Evolutionary conservation across 2,888 invertebrate genomes (phyloP), one percentile per base, ranked within the genome.

Genomic region (Aproaerema taeniolella): DNA sequence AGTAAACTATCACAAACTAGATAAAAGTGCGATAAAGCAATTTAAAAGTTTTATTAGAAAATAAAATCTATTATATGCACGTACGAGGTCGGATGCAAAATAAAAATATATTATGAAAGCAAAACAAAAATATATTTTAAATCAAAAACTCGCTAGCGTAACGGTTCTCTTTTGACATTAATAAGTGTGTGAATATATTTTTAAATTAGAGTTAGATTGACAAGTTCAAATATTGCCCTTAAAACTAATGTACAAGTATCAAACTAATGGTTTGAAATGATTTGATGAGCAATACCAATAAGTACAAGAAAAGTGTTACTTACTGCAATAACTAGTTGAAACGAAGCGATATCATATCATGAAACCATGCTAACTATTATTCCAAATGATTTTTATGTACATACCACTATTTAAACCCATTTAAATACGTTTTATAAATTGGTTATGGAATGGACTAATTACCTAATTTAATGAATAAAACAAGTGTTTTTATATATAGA

Each of bases 391-490:
- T 62, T 63, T 58, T 61, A 60, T 62, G 62, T 72, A 70, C 53
- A 8, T 11, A 63, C 50, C 37, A 63, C 61, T 67, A 66, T 71
- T 67, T 71, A 68, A 70, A 62, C 61, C 67, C 61, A 64, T 67
- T 20, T 68, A 55, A 53, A 61, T 73, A 71, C 70, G 66, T 69
- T 78, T 71, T 69, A 67, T 67, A 64, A 52, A 64, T 72, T 73
- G 67, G 63, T 74, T 77, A 76, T 61, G 67, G 71, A 75, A 67
- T 76, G 76, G 55, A 76, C 54, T 79, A 70, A 76, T 72, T 70
- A 65, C 33, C 38, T 40, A 34, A 42, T 45, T 30, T 28, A 36
- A 36, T 37, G 13, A 13, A 39, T 35, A 42, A 45, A 45, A 45
- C 39, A 45, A 45, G 45, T 45, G 45, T 45, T 45, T 45, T 45